Evolutionary conservation across 2,797 vertebrate species (phyloP).

Genomic region (Ficedula albicollis): DNA sequence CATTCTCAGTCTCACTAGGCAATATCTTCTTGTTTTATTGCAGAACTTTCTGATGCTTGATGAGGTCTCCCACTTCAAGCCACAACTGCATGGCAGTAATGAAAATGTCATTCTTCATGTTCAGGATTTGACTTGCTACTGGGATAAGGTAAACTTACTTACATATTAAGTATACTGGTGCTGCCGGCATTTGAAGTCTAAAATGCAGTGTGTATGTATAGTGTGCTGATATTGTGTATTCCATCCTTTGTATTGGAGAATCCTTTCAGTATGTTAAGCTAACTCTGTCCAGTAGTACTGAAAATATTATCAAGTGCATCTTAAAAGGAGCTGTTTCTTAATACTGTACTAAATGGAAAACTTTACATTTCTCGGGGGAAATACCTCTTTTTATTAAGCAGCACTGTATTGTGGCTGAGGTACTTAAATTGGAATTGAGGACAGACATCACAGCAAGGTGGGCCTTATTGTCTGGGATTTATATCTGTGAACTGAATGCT

Average conservation of each 20-base stretch:
- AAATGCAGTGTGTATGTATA: not conserved
- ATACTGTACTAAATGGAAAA: not conserved
- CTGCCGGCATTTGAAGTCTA: not conserved
- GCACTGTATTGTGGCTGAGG: not conserved
- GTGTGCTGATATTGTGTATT: not conserved
- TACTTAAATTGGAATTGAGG: not conserved
- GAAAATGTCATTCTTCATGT: constrained; percentile 80
- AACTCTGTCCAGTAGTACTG: not conserved
- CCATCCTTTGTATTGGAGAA: not conserved
- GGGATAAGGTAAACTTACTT: constrained; percentile 86
- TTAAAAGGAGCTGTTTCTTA: not conserved
- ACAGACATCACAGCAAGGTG: not conserved
- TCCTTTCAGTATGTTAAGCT: not conserved
- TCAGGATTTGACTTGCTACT: constrained; percentile 86
- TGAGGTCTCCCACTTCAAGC: constrained; percentile 77
- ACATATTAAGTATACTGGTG: not conserved
- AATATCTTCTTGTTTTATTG: not conserved
- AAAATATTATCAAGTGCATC: not conserved
- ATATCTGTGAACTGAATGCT: not conserved
- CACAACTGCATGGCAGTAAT: constrained; percentile 59
- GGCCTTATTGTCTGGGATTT: fast-evolving
- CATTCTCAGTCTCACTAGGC: not conserved
- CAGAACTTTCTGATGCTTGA: constrained; percentile 91
- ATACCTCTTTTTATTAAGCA: not conserved
- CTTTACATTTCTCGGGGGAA: fast-evolving